Percentiles rank a stretch among this genome's conserved stretches.
phyloP scores from a whole-genome alignment of 2,113 vertebrate genomes.

The Hiodon tergisus region DNA sequence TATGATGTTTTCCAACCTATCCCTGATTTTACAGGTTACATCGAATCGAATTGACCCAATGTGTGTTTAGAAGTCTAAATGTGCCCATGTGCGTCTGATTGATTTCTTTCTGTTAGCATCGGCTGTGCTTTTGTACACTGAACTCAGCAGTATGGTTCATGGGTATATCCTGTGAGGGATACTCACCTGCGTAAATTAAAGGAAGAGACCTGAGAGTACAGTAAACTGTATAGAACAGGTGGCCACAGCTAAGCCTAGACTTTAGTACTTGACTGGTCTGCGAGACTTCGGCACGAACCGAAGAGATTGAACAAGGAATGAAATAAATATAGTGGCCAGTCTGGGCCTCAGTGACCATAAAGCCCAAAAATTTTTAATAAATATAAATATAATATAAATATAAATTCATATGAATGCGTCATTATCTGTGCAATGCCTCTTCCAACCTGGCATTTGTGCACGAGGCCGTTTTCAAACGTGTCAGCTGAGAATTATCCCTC shows the following conservation, averaged over 20 bases:
- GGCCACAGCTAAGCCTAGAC: too few species aligned
- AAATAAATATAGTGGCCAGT: too few species aligned
- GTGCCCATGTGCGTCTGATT: background rate
- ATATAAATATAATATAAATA: too few species aligned
- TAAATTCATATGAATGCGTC: background rate
- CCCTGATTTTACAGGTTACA: too few species aligned
- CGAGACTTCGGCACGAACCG: too few species aligned
- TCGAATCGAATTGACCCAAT: too few species aligned
- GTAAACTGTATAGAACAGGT: background rate
- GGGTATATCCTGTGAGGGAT: background rate
- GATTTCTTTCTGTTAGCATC: background rate
- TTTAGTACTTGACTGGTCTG: too few species aligned
- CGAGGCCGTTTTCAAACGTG: slow-evolving; percentile 6
- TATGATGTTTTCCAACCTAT: too few species aligned
- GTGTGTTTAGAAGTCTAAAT: too few species aligned
- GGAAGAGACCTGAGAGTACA: background rate
- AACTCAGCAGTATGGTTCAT: background rate
- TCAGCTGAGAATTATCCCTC: background rate
- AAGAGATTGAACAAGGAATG: too few species aligned
- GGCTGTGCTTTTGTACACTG: background rate
- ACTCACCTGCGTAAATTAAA: background rate
- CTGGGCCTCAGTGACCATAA: too few species aligned
- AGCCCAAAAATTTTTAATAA: too few species aligned
- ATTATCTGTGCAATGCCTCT: background rate
- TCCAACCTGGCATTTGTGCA: background rate